Conservation (phyloP, 2,888 invertebrate genomes). For the Ephialtes manifestator region DNA sequence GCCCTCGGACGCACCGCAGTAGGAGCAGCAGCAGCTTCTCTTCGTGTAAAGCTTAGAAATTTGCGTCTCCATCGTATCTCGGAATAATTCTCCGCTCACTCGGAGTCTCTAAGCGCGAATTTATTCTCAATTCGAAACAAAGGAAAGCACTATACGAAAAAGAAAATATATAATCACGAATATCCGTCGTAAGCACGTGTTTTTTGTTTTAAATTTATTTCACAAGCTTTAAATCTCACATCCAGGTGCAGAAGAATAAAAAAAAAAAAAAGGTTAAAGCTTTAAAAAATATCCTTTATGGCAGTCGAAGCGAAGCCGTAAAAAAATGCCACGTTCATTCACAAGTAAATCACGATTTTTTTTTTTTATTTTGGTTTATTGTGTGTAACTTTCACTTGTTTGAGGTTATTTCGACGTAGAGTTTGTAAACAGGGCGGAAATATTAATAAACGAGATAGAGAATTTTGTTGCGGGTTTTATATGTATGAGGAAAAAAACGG, state of each 20-base stretch:
- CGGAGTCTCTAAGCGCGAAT: neutral
- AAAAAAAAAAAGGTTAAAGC: neutral
- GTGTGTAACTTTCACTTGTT: neutral
- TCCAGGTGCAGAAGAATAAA: neutral
- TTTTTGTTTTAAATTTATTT: neutral
- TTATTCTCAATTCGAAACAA: neutral
- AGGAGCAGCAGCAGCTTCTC: constrained; percentile 34
- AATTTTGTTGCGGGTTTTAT: neutral
- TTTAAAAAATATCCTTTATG: neutral
- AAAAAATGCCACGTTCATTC: constrained; percentile 13
- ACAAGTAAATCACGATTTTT: constrained; percentile 15
- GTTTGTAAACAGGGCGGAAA: constrained; percentile 4
- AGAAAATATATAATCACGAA: neutral
- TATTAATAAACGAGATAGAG: neutral
- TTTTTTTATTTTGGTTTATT: neutral
- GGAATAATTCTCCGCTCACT: neutral
- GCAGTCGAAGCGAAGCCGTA: neutral
- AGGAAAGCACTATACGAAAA: neutral
- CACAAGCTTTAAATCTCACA: neutral
- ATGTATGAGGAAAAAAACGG: neutral
- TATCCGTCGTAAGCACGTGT: constrained; percentile 1
- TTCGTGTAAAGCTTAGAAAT: neutral
- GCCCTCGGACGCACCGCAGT: constrained; percentile 65
- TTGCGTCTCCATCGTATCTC: neutral
- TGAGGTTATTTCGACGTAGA: neutral